Evolutionary conservation across 2,113 vertebrate species (phyloP).

Genomic region (Leucosticte australis): DNA sequence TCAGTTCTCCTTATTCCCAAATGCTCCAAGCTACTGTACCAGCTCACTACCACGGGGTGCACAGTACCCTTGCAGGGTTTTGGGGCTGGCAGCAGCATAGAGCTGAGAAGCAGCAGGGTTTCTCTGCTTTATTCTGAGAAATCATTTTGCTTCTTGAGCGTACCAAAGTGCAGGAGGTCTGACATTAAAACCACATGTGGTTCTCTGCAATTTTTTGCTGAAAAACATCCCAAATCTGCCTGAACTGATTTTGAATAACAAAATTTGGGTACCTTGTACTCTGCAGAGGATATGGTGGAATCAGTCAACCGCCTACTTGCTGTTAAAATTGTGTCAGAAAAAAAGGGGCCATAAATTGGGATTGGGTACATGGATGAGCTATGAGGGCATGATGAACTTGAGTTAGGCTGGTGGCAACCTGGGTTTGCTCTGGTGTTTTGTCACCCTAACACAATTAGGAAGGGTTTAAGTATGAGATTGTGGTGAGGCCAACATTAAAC

Average conservation of each 20-base stretch:
- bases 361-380: neutral
- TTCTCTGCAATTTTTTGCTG: neutral
- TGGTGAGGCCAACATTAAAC: neutral
- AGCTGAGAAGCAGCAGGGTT: neutral
- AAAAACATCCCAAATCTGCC: neutral
- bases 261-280: neutral
- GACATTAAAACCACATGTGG: neutral
- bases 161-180: neutral
- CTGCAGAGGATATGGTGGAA: neutral
- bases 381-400: neutral
- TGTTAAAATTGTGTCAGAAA: neutral
- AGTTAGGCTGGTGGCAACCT: neutral
- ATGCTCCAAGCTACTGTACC: neutral
- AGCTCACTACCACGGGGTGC: neutral
- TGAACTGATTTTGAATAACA: neutral
- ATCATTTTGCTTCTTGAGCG: neutral
- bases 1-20: neutral
- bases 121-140: neutral
- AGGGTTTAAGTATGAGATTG: neutral
- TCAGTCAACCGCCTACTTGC: neutral
- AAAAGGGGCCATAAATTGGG: neutral
- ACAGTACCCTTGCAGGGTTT: neutral
- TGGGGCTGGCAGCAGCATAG: neutral
- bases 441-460: neutral
- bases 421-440: neutral